Conservation (phyloP, 2,797 vertebrate genomes). For the Huso huso region DNA sequence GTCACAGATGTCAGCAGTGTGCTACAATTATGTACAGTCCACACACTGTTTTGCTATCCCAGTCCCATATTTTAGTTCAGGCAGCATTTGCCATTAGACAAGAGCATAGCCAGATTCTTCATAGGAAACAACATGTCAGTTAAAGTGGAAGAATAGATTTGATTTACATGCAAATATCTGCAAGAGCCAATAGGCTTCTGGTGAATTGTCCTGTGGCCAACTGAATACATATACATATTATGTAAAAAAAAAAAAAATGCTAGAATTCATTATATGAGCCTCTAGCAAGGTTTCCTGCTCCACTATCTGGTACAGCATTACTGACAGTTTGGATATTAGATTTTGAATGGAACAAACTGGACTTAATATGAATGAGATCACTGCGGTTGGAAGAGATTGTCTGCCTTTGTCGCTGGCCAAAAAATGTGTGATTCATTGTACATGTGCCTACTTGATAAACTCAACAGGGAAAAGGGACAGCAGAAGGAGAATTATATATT, state of each 20-base stretch:
- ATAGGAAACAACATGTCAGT: slow-evolving; percentile 2
- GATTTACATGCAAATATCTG: slow-evolving; percentile 11
- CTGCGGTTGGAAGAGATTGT: slow-evolving; percentile 28
- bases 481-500: slow-evolving; percentile 2
- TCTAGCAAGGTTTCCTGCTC: slow-evolving; percentile 18
- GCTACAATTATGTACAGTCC: too few relatives aligned
- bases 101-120: too few relatives aligned
- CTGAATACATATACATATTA: slow-evolving; percentile 22
- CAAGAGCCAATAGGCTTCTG: background rate
- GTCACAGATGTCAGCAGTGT: too few relatives aligned
- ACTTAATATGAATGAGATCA: slow-evolving; percentile 33
- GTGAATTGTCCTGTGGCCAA: slow-evolving; percentile 15
- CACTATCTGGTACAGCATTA: slow-evolving; percentile 26
- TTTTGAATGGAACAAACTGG: slow-evolving; percentile 35
- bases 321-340: slow-evolving; percentile 33
- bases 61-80: too few relatives aligned
- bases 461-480: background rate
- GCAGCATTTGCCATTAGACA: too few relatives aligned
- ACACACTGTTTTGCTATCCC: too few relatives aligned
- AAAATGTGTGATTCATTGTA: slow-evolving; percentile 30
- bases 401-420: slow-evolving; percentile 24
- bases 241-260: slow-evolving; percentile 11
- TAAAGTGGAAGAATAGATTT: background rate
- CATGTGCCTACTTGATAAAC: slow-evolving; percentile 23
- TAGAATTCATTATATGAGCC: slow-evolving; percentile 20